Evolutionary conservation across 2,888 invertebrate genomes (phyloP), one percentile per base, ranked within the genome.

Genomic region (Cotesia congregata): DNA sequence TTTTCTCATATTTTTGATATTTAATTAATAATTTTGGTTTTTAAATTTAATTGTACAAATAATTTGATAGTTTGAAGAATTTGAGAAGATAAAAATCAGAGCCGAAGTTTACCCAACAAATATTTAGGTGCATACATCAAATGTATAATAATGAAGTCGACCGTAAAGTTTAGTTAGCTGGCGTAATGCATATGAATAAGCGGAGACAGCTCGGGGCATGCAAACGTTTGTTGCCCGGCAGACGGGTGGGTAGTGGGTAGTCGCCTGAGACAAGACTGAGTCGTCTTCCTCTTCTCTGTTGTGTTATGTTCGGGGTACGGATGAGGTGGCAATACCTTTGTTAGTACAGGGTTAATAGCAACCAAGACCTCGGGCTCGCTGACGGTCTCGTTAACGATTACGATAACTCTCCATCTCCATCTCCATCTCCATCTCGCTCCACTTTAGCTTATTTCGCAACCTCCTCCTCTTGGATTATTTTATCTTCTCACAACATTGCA

Each of bases 131-230:
- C 81, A 78, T 30, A 30, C 30, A 30, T 30, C 30, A 50, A 50
- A 50, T 50, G 50, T 12, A 81, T 81, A 80, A 81, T 80, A 81
- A 81, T 80, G 80, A 80, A 81, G 81, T 81, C 82, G 82, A 82
- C 85, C 86, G 86, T 87, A 87, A 88, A 86, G 85, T 87, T 86
- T 86, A 85, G 86, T 86, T 87, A 88, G 85, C 82, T 85, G 83
- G 84, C 86, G 86, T 88, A 87, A 87, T 87, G 87, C 87, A 88
- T 88, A 87, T 87, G 87, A 88, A 87, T 87, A 87, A 88, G 30
- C 30, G 30, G 30, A 30, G 87, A 83, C 83, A 85, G 84, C 78
- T 72, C 72, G 77, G 78, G 76, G 80, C 80, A 80, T 78, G 74
- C 76, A 81, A 81, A 82, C 83, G 78, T 78, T 82, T 79, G 81